Evolutionary conservation across 2,888 invertebrate species (phyloP).

Genomic region (Volucella inanis): DNA sequence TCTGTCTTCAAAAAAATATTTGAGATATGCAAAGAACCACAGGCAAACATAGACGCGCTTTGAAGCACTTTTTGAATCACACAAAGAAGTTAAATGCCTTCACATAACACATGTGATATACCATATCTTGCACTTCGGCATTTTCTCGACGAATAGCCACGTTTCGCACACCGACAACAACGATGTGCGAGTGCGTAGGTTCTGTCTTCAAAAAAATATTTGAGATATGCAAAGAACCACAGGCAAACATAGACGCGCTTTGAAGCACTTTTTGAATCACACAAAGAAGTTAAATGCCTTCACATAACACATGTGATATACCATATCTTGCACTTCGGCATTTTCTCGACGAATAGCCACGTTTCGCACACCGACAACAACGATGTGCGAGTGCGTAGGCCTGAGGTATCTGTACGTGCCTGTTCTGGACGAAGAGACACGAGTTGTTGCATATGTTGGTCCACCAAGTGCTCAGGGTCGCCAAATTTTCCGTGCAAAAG

Average conservation of each 20-base stretch:
- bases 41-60: slow-evolving; percentile 5
- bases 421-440: too few species aligned
- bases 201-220: slow-evolving; percentile 11
- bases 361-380: slow-evolving; percentile 4
- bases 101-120: slow-evolving; percentile 6
- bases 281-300: slow-evolving; percentile 23
- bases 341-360: not conserved
- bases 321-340: slow-evolving; percentile 16
- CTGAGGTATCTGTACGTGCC: too few species aligned
- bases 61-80: slow-evolving; percentile 4
- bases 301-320: slow-evolving; percentile 6
- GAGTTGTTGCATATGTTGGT: too few species aligned
- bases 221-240: not conserved
- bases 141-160: not conserved
- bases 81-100: slow-evolving; percentile 23
- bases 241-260: slow-evolving; percentile 5
- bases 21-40: not conserved
- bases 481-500: too few species aligned
- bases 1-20: slow-evolving; percentile 11
- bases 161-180: slow-evolving; percentile 4
- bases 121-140: slow-evolving; percentile 18
- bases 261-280: slow-evolving; percentile 4
- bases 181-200: slow-evolving; percentile 12
- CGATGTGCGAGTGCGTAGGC: too few species aligned
- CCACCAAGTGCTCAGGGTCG: too few species aligned